Conservation (phyloP, 1,140 invertebrate species). For the Camponotus vicinus region DNA sequence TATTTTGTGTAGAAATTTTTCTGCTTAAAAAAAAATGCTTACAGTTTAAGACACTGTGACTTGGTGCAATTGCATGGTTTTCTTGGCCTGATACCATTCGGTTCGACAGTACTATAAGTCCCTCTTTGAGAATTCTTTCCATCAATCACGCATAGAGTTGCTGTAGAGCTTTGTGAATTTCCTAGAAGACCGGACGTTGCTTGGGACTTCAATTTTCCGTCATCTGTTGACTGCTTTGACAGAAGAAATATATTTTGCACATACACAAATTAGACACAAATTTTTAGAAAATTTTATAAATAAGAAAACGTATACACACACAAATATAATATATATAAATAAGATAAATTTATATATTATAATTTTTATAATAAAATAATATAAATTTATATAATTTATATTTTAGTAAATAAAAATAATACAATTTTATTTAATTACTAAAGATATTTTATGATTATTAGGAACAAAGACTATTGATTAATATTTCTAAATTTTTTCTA, state of each 20-base stretch:
- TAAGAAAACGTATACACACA: background rate
- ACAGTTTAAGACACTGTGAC: conserved; percentile 99
- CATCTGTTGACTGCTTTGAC: conserved; percentile 71
- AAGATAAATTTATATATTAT: too few species aligned
- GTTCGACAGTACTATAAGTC: conserved; percentile 84
- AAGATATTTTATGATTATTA: too few species aligned
- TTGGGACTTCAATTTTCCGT: conserved; percentile 80
- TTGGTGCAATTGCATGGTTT: conserved; percentile 99
- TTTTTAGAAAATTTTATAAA: background rate
- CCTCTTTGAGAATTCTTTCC: conserved; percentile 78
- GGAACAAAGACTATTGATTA: background rate
- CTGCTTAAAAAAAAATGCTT: conserved; percentile 81
- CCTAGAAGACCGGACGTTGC: conserved; percentile 79
- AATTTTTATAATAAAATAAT: too few species aligned
- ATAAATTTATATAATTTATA: too few species aligned
- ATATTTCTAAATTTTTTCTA: background rate
- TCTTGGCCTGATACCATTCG: conserved; percentile 92
- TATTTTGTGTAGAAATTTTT: background rate
- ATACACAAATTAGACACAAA: background rate
- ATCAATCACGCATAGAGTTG: conserved; percentile 77
- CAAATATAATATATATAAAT: too few species aligned
- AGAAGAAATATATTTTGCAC: conserved; percentile 11
- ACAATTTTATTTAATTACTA: too few species aligned
- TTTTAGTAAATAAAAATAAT: too few species aligned
- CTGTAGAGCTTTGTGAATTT: conserved; percentile 79